Base-by-base conservation (phyloP, 2,113 vertebrate genomes). In the Phylloscopus whistleri region DNA sequence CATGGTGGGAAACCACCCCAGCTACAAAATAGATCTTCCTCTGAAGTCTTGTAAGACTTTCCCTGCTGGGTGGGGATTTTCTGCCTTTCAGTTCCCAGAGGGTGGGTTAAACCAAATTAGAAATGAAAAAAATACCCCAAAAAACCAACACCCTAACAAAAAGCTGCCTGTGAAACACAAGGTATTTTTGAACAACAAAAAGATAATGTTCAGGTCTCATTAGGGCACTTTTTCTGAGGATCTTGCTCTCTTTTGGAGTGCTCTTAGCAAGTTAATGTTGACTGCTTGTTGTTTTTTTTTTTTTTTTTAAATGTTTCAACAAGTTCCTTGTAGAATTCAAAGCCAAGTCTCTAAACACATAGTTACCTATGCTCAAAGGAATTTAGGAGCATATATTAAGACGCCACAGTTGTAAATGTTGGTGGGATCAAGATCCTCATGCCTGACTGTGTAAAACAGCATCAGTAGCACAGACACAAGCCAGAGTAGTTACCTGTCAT, bases 11-110 rank as follows among this genome's bases (percentile, higher is more conserved):
- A 94, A 94, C 48, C 41, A 89, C 48, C 11, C 43, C 30, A 59
- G 35, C 81, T 96, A 79, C 81, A 93, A 94, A 95, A 92, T 2
- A 84, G 33, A 4, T 23, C 46, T 96, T 97, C 78, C 79, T 93
- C 59, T 72, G 59, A 60, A 87, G 59, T 79, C 89, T 62, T 55
- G 24, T 62, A 84, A 89, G 77, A 53, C 44, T 84, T 95, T 93
- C 58, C 53, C 52, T 96, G 27, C 70, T 83, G 81, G 63, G 63
- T 77, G 93, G 91, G 55, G 85, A 73, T 67, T 94, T 95, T 91
- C 56, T 92, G 85, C 49, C 19, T 84, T 74, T 89, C 35, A 76
- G 51, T 52, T 77, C n/a, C 84, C 72, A 79, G 41, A 76, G 41
- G 23, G 20, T 43, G 33, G 10, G 20, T 56, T 77, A 69, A 92